These are phyloP conservation scores for Corynorhinus townsendii DNA, from an alignment of 2,113 vertebrate species.

Conservation along the genomic window DNA sequence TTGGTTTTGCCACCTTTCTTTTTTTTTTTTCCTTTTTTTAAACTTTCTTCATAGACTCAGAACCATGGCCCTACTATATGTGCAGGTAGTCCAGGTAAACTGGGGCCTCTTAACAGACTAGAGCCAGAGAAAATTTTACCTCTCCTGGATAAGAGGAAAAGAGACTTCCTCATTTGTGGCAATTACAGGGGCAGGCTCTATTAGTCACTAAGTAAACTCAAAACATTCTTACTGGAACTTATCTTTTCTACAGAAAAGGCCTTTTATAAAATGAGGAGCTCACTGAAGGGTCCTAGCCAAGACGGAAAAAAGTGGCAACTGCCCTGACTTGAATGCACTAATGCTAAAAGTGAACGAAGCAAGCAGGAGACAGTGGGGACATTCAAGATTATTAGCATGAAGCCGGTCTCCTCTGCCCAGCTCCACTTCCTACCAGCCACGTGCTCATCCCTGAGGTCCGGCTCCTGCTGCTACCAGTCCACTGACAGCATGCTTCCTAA, in stretches of 20 bases:
- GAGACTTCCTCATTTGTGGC: not conserved
- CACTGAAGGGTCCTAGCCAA: not conserved
- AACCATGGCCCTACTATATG: not conserved
- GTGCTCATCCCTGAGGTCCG: not conserved
- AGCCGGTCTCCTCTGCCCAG: not conserved
- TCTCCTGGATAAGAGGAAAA: not conserved
- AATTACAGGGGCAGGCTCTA: not conserved
- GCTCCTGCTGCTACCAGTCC: not conserved
- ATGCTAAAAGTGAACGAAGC: not conserved
- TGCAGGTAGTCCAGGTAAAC: not conserved
- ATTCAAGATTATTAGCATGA: not conserved
- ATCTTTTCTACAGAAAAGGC: not conserved
- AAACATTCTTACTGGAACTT: not conserved
- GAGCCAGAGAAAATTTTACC: not conserved
- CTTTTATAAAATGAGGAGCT: not conserved
- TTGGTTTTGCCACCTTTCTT: not conserved
- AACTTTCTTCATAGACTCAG: not conserved
- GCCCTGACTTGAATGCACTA: not conserved
- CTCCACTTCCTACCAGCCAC: not conserved
- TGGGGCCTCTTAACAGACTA: not conserved
- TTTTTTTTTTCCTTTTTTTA: not conserved
- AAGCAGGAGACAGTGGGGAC: not conserved
- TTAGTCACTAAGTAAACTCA: not conserved
- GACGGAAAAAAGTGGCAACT: not conserved
- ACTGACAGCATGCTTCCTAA: not conserved